These are phyloP conservation scores for Rotaria sp. DNA, from an alignment of 2,888 invertebrate genomes.

Conservation along the genomic window DNA sequence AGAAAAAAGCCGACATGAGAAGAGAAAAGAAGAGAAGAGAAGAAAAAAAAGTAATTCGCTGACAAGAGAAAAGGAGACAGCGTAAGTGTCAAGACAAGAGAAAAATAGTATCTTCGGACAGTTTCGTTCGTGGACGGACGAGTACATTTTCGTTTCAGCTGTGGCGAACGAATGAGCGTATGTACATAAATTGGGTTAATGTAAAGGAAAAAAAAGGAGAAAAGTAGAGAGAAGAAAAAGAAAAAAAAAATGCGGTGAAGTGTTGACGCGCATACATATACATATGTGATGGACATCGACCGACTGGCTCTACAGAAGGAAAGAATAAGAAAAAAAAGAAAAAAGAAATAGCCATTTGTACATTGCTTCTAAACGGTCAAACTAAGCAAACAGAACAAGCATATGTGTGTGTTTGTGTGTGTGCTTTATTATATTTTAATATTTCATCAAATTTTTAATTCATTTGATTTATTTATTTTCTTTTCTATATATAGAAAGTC, in stretches of 20 bases:
- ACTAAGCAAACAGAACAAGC: slow-evolving; percentile 21
- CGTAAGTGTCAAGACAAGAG: not conserved
- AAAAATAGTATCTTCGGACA: slow-evolving; percentile 7
- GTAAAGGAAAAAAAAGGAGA: not conserved
- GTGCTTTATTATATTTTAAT: not conserved
- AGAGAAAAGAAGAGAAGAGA: not conserved
- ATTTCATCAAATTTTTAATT: not conserved
- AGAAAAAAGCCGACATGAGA: not conserved
- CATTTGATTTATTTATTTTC: not conserved
- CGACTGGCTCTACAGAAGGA: not conserved
- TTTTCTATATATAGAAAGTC: not conserved
- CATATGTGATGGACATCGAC: not conserved
- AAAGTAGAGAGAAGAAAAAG: not conserved
- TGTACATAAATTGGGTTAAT: not conserved
- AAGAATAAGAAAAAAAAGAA: not conserved
- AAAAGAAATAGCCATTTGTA: not conserved
- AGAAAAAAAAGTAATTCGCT: not conserved
- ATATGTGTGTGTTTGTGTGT: not conserved
- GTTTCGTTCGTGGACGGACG: not conserved
- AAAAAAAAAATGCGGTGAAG: slow-evolving; percentile 5
- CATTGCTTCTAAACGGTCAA: slow-evolving; percentile 21
- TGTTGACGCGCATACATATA: not conserved
- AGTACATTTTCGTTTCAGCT: slow-evolving; percentile 4
- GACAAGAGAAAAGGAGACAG: slow-evolving; percentile 13
- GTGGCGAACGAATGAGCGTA: not conserved